phyloP scores from a whole-genome alignment of 2,113 vertebrate genomes.

The Takifugu flavidus region DNA sequence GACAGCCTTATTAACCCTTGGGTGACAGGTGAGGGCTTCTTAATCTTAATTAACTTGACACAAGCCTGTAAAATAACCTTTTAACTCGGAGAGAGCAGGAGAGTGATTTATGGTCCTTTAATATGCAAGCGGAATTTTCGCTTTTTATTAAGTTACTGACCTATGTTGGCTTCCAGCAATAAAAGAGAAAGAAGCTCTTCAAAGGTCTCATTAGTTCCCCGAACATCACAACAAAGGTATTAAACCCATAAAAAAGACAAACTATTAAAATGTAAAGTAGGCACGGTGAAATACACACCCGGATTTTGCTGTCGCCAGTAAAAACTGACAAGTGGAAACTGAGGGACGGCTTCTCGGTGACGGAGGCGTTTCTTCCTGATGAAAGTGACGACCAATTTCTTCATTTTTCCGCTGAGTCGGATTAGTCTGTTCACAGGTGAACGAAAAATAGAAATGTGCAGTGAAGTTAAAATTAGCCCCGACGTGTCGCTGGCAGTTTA shows the following conservation, averaged over 20 bases:
- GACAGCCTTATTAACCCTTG: slow-evolving; percentile 24
- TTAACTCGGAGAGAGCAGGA: slow-evolving; percentile 24
- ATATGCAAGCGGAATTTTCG: slow-evolving; percentile 50
- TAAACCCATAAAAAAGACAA: background rate
- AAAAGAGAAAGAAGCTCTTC: slow-evolving; percentile 16
- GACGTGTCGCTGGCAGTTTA: background rate
- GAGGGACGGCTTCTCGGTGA: slow-evolving; percentile 8
- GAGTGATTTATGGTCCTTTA: slow-evolving; percentile 27
- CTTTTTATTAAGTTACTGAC: slow-evolving; percentile 56
- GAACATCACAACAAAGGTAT: slow-evolving; percentile 5
- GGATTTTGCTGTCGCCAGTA: slow-evolving; percentile 8
- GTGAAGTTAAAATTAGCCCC: slow-evolving; percentile 7
- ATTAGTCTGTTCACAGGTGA: slow-evolving; percentile 4
- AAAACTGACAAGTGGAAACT: background rate
- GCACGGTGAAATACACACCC: background rate
- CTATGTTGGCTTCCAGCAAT: slow-evolving; percentile 41
- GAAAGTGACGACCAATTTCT: background rate
- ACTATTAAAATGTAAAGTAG: background rate
- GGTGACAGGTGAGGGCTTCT: slow-evolving; percentile 31
- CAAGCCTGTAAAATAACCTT: slow-evolving; percentile 36
- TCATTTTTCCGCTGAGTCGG: background rate
- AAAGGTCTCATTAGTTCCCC: slow-evolving; percentile 19
- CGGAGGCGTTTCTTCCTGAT: background rate
- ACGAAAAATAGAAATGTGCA: slow-evolving; percentile 2
- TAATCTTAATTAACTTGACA: slow-evolving; percentile 57